Evolutionary conservation across 2,888 invertebrate species (phyloP), one percentile per base, ranked within the genome.

Genomic region (Carabus problematicus): DNA sequence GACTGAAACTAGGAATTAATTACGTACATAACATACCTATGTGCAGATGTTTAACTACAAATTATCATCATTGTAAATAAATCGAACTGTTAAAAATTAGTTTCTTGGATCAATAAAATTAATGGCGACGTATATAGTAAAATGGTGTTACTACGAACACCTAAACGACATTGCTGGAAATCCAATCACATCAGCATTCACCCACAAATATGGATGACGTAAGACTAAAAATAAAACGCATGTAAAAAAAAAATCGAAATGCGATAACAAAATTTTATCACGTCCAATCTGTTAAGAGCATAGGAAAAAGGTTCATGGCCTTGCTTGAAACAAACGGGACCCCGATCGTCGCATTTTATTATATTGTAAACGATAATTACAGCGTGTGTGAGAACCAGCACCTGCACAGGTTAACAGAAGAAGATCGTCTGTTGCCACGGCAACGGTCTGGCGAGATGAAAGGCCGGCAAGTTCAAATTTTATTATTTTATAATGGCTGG

Each of bases 361-460:
- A 67, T 67, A 67, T 67, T 60, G 60, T 67, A 67, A 67, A 67
- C 42, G 67, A n/a, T 40, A 39, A 67, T 67, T 67, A 67, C 58
- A 19, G 43, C 60, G 67, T 67, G 67, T 67, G 67, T 67, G 67
- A 60, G 67, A 67, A 67, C 67, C 47, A 39, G 47, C 29, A 59
- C 29, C 47, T 12, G 47, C 8, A 59, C 29, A 59, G 64, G 56
- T 64, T 64, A 41, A 41, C 40, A 67, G 52, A 67, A 67, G 66
- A 47, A 56, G 66, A 59, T 66, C 58, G 64, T n/a, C 52, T n/a
- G 63, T 54, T 54, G 63, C 52, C 52, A 54, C 41, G 41, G 63
- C 63, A 16, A 19, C 12, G 29, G 47, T 39, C 47, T 45, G n/a
- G 45, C 47, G 58, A 7, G 58, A 58, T 19, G 16, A 52, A 29